These are phyloP conservation scores for Ruditapes philippinarum DNA, from an alignment of 1,140 invertebrate species.

Conservation along the genomic window DNA sequence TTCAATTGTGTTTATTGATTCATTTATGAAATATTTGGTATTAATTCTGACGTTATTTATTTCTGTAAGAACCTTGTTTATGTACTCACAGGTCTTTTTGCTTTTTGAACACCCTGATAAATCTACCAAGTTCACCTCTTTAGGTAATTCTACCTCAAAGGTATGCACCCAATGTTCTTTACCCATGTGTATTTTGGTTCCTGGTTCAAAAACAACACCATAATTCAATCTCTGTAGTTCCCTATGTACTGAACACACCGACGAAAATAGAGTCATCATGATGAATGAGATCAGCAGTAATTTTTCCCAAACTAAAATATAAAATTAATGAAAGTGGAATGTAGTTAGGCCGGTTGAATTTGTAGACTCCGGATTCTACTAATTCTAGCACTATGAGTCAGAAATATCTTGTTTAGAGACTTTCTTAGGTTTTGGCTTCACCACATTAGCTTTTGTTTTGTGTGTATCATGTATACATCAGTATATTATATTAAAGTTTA, in stretches of 20 bases:
- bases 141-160: neutral
- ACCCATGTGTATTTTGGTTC: neutral
- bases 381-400: no score
- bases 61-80: neutral
- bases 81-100: neutral
- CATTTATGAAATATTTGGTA: neutral
- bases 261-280: no score
- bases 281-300: no score
- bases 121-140: neutral
- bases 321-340: no score
- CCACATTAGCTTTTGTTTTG: no score
- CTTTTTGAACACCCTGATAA: slow-evolving; percentile 7
- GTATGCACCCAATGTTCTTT: slow-evolving; percentile 3
- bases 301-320: no score
- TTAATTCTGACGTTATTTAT: slow-evolving; percentile 11
- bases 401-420: no score
- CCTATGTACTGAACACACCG: neutral
- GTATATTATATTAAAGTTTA: no score
- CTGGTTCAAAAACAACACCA: neutral
- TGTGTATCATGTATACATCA: no score
- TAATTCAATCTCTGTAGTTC: neutral
- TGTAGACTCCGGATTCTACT: no score
- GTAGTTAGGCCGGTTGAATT: no score
- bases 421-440: no score
- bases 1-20: slow-evolving; percentile 30